Evolutionary conservation across 2,888 invertebrate genomes (phyloP), one percentile per base, ranked within the genome.

Genomic region (Sphecodes monilicornis): DNA sequence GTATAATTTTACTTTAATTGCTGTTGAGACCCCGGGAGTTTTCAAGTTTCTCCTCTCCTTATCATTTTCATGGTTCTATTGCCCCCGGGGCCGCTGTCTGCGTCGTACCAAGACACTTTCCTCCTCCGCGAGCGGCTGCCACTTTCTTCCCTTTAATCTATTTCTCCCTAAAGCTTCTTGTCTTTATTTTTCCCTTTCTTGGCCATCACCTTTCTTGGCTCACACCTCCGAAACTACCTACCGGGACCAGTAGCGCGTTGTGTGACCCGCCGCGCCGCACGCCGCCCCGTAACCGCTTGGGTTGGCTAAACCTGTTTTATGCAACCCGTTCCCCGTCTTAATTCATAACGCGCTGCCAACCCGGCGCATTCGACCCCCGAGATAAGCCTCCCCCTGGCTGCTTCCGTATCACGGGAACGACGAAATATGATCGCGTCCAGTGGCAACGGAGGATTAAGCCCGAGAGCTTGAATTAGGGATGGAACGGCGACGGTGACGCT

Each of bases 1-100:
- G 93, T 93, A 93, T 93, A 93, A 93, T 93, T 93, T 91, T 90
- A 92, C 91, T 92, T 93, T 93, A 93, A 93, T 93, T 93, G 92
- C 93, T 92, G 92, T 92, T 91, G 90, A 91, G 90, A 85, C 84
- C 82, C 76, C n/a, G 76, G 80, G 86, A 92, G 90, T 92, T 92
- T 90, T 89, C 90, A 91, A 93, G 91, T 93, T 91, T 91, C 85
- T 73, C 60, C 82, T 76, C 81, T 84, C 78, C 87, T 91, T 89
- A 76, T 84, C 82, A 85, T 80, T 74, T 73, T 68, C 80, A 64
- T 71, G 36, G 64, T 70, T 78, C 71, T 11, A 46, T 43, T 66
- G 41, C 57, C 57, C 70, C 54, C 72, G 36, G 57, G 29, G 54
- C 3, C 29, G 76, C 73, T 74, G 36, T 54, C 76, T 77, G 54